phyloP scores from a whole-genome alignment of 2,113 vertebrate genomes.

The Oncorhynchus clarkii region DNA sequence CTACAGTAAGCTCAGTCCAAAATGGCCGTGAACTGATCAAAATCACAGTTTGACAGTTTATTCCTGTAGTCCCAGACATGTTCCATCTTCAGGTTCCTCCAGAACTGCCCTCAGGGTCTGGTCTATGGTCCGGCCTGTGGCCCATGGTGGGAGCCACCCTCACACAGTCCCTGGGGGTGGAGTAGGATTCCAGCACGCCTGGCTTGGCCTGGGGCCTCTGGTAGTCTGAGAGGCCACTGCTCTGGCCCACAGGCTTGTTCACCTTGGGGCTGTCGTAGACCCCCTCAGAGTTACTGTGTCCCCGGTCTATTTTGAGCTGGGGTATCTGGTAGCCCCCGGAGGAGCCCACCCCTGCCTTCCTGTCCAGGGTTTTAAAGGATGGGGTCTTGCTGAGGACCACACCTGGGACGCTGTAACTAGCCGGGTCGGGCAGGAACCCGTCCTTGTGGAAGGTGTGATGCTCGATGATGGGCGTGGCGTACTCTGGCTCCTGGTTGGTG shows the following conservation, averaged over 20 bases:
- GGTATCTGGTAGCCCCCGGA: constrained; percentile 71
- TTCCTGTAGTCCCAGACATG: not conserved
- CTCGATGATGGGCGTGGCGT: constrained; percentile 85
- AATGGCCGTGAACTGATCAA: no score
- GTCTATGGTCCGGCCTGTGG: constrained; percentile 57
- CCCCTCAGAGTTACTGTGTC: constrained; percentile 23
- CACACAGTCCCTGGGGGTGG: constrained; percentile 75
- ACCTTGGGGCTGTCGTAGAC: constrained; percentile 78
- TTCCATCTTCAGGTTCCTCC: constrained; percentile 9
- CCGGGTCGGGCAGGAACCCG: constrained; percentile 61
- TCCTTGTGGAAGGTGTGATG: constrained; percentile 69
- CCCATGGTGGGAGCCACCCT: constrained; percentile 47
- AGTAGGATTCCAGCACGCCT: constrained; percentile 63
- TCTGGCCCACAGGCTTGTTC: constrained; percentile 23
- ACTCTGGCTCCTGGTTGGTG: constrained; percentile 78
- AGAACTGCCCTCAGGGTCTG: constrained; percentile 43
- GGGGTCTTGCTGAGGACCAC: constrained; percentile 63
- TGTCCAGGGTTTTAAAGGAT: constrained; percentile 58
- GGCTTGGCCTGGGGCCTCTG: constrained; percentile 61
- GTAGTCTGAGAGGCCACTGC: constrained; percentile 52
- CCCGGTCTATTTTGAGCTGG: constrained; percentile 48
- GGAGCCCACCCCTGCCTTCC: constrained; percentile 39
- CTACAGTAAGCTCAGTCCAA: no score
- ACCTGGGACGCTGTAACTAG: constrained; percentile 71
- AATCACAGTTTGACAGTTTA: no score